Evolutionary conservation across 2,797 vertebrate species (phyloP), one percentile per base, ranked within the genome.

Genomic region (Manis javanica): DNA sequence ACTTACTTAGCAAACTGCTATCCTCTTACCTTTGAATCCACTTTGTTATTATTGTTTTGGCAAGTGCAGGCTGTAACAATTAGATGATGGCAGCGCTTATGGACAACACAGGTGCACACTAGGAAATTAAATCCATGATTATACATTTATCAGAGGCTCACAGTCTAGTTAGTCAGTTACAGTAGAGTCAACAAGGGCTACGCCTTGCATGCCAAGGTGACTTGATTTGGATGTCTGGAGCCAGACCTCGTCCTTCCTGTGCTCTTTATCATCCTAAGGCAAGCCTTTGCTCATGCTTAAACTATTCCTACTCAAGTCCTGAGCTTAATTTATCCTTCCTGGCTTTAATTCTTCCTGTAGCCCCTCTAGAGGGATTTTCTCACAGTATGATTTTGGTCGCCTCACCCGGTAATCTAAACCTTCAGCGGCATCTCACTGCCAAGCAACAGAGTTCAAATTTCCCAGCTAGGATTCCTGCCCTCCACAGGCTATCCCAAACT

Each of bases 31-130:
- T 98, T 98, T 92, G 99, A 98, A 98, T 99, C 99, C 5, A 98
- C 99, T 97, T 99, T 99, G 84, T 98, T 96, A 0, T 98, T 90
- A 96, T 99, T 99, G 98, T 99, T 99, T 98, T 99, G 99, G 97
- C 99, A 99, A 14, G 99, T 99, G 98, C 99, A 99, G 91, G 99
- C 98, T 3, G 99, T 99, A 82, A 99, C 99, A 46, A 99, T 99
- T 1, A 99, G 99, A 98, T 99, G 99, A 97, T 99, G 99, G 98
- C 99, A 99, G 97, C 99, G 99, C 95, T 99, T 99, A 98, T 99
- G 99, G 96, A 99, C 99, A 31, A 99, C 99, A 95, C 99, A 99
- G 81, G 99, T 99, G 96, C 99, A 99, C 86, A 99, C 99, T 99
- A 96, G 98, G 97, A 98, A 98, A 98, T 66, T 92, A 96, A 97